Percentiles rank a stretch among this genome's conserved stretches.
phyloP scores from a whole-genome alignment of 92 coral and sea anemone genomes.

The Anthopleura xanthogrammica region DNA sequence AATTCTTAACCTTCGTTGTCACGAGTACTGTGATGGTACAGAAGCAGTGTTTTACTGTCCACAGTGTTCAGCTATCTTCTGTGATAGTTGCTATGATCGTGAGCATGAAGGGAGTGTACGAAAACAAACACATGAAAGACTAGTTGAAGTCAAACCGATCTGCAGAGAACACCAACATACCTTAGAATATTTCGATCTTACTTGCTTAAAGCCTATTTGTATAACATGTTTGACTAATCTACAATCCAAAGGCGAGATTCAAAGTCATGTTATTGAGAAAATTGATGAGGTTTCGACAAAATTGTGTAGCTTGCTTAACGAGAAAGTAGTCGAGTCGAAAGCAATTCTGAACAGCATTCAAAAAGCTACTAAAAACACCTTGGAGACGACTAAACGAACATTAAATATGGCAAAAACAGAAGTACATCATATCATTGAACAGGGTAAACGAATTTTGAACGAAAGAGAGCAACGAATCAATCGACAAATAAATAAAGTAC shows the following conservation, averaged over 20 bases:
- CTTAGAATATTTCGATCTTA: constrained; percentile 76
- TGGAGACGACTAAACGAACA: constrained; percentile 43
- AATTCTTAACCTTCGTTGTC: constrained; percentile 42
- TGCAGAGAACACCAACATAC: constrained; percentile 83
- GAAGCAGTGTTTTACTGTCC: constrained; percentile 85
- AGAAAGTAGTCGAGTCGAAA: constrained; percentile 53
- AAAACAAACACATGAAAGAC: constrained; percentile 72
- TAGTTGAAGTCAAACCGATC: constrained; percentile 60
- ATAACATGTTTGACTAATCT: constrained; percentile 60
- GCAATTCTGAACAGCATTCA: constrained; percentile 27
- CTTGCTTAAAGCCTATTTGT: constrained; percentile 63
- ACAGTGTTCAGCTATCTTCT: constrained; percentile 91
- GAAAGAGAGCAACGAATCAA: constrained; percentile 48
- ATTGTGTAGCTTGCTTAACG: constrained; percentile 49
- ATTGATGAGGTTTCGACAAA: constrained; percentile 54
- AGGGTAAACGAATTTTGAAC: constrained; percentile 40
- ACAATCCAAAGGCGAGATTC: constrained; percentile 22
- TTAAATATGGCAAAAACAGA: constrained; percentile 31
- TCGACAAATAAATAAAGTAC: constrained; percentile 22
- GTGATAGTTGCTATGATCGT: constrained; percentile 74
- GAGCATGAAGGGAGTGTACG: constrained; percentile 83
- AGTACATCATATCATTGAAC: constrained; percentile 38
- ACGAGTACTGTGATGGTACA: constrained; percentile 81
- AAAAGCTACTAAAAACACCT: constrained; percentile 17
- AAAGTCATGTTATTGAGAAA: constrained; percentile 52